Conservation (phyloP, 2,888 invertebrate genomes). For the Trichogramma evanescens region DNA sequence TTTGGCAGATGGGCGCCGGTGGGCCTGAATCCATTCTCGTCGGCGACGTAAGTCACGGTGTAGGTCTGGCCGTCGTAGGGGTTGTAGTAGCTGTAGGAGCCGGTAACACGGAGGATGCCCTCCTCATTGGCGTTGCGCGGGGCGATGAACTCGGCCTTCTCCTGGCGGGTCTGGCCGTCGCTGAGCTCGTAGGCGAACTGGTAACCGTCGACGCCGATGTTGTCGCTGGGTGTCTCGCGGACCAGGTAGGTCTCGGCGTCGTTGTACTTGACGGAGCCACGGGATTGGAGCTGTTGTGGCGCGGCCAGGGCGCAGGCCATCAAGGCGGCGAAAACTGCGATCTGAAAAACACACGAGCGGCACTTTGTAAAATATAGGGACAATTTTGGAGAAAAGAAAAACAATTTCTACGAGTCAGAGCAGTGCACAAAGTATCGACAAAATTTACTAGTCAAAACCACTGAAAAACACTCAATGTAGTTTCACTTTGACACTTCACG, state of each 20-base stretch:
- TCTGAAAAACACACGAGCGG: conserved; percentile 3
- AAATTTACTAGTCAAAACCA: too few relatives aligned
- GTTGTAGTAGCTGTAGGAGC: conserved; percentile 33
- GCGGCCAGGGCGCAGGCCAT: conserved; percentile 2
- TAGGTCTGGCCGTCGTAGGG: conserved; percentile 28
- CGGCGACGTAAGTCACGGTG: conserved; percentile 33
- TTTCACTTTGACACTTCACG: too few relatives aligned
- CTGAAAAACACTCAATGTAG: too few relatives aligned
- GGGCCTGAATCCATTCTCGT: conserved; percentile 34
- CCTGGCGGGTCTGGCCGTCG: conserved; percentile 6
- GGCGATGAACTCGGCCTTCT: neutral
- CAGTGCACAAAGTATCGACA: too few relatives aligned
- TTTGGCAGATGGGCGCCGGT: conserved; percentile 29
- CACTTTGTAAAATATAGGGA: too few relatives aligned
- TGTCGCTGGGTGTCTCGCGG: conserved; percentile 7
- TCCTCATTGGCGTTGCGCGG: neutral
- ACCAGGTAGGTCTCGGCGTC: neutral
- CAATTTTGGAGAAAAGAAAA: too few relatives aligned
- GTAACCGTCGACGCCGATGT: conserved; percentile 12
- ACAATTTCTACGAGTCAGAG: too few relatives aligned
- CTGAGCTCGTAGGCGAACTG: conserved; percentile 2
- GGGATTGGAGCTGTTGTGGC: neutral
- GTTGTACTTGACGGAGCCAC: neutral
- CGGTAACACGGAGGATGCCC: conserved; percentile 26
- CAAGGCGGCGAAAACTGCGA: conserved; percentile 12